These are phyloP conservation scores for Medauroidea extradentata DNA, from an alignment of 1,140 invertebrate genomes.

Conservation along the genomic window DNA sequence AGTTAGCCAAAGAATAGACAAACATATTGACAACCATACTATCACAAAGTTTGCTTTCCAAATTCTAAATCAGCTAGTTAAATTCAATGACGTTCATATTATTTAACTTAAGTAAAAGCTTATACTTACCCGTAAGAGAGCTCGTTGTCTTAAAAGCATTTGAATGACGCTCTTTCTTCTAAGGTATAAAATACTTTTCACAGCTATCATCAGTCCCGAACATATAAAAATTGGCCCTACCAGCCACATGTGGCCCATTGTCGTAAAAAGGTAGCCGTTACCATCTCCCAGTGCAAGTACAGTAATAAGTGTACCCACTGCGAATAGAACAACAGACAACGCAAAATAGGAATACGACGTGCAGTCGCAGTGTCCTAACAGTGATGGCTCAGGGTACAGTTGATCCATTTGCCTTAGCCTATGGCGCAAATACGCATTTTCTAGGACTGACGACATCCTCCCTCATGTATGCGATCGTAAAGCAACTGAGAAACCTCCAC, in stretches of 20 bases:
- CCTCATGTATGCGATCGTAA: not conserved
- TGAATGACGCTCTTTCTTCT: conserved; percentile 60
- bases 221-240: conserved; percentile 64
- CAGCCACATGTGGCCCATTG: conserved; percentile 58
- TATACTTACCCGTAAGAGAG: conserved; percentile 52
- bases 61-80: no score
- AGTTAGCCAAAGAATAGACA: no score
- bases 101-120: not conserved
- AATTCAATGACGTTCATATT: no score
- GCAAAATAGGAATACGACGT: conserved; percentile 62
- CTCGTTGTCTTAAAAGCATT: conserved; percentile 58
- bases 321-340: conserved; percentile 57
- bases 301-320: conserved; percentile 59
- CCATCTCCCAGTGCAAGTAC: conserved; percentile 51
- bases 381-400: conserved; percentile 52
- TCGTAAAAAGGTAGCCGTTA: conserved; percentile 9
- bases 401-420: conserved; percentile 53
- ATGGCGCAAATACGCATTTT: conserved; percentile 54
- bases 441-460: conserved; percentile 54
- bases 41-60: no score
- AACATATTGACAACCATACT: no score
- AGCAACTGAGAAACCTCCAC: not conserved
- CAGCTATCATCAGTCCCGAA: conserved; percentile 62
- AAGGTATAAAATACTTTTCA: conserved; percentile 61
- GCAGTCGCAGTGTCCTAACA: conserved; percentile 58